These are phyloP conservation scores for Prietella phreatophila DNA, from an alignment of 2,113 vertebrate species.

Conservation along the genomic window DNA sequence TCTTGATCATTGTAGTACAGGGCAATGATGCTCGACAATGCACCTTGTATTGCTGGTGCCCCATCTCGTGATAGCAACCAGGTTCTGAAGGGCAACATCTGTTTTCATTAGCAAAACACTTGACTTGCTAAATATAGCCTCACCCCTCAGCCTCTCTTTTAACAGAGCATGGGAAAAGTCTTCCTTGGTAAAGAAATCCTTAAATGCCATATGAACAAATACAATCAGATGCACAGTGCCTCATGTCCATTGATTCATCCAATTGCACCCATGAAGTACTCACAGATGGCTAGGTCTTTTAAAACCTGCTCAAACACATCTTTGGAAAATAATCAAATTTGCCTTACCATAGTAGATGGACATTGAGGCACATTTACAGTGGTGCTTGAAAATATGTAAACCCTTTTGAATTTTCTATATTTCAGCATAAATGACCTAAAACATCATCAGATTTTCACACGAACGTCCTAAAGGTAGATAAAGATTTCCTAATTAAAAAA, in stretches of 20 bases:
- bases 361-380: too few relatives aligned
- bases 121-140: neutral
- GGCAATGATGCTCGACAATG: neutral
- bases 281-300: neutral
- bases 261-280: neutral
- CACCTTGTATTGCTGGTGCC: neutral
- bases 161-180: neutral
- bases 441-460: too few relatives aligned
- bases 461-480: too few relatives aligned
- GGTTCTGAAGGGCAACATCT: neutral
- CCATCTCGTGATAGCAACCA: neutral
- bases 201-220: neutral
- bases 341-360: too few relatives aligned
- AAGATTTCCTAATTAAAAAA: too few relatives aligned
- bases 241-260: neutral
- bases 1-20: neutral
- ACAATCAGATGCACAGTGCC: neutral
- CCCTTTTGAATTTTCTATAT: too few relatives aligned
- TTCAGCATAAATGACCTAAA: too few relatives aligned
- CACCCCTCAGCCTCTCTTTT: neutral
- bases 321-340: too few relatives aligned
- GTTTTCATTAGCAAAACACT: neutral
- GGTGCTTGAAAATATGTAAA: too few relatives aligned
- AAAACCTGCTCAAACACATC: neutral
- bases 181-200: neutral